Base-by-base conservation (phyloP, 2,113 vertebrate species). In the Mugil cephalus region DNA sequence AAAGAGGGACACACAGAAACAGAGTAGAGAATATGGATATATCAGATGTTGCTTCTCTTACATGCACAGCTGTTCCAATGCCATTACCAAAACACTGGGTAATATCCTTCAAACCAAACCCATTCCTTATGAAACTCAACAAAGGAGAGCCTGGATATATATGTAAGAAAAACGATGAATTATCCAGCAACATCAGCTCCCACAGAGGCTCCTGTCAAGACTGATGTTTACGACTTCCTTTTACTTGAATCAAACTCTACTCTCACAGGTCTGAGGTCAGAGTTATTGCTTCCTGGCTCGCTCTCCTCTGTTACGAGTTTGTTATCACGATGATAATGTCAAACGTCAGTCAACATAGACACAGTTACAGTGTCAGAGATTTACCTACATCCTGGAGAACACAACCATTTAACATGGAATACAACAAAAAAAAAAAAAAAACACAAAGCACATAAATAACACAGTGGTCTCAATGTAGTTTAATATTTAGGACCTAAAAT, bases 371-470 rank as follows among this genome's bases (percentile, higher is more conserved):
- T 64, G 64, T 68, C 67, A 74, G 67, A 77, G 74, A 84, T 92
- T 91, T 93, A 94, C 93, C 94, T 93, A 94, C 93, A 94, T 94
- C 87, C 94, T 94, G 92, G 74, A 90, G 86, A 73, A 40, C 71
- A 84, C 81, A 82, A 89, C 61, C 71, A 66, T 36, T 68, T 55
- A 46, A 83, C 67, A 87, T 61, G 63, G 17, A 84, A 85, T 71
- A 78, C 56, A 30, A n/a, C n/a, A n/a, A n/a, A n/a, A 89, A 63
- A 81, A 74, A 50, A 76, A 79, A 63, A 54, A 15, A 21, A 60
- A 75, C 48, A 83, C 42, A 19, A 64, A 86, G 83, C 48, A 48
- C 14, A 17, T 55, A 12, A 67, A 86, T 40, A 55, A 66, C 9
- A 80, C 45, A 34, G 40, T 40, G 17, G 17, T 52, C 14, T 30